phyloP scores from a whole-genome alignment of 2,888 invertebrate species.

The Timema cristinae region DNA sequence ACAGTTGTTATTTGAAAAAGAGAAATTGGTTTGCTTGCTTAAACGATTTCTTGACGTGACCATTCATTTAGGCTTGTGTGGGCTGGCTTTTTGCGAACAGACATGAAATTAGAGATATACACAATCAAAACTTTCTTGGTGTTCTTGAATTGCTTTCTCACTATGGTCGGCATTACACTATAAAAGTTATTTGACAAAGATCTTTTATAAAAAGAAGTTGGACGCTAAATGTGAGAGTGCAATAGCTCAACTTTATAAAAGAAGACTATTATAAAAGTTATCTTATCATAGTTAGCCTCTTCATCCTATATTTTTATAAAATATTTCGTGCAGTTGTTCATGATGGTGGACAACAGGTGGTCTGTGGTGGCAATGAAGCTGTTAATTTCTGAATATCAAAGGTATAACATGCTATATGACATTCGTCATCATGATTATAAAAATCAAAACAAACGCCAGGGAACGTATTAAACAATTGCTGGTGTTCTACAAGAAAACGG shows the following conservation, averaged over 20 bases:
- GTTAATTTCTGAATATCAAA: constrained; percentile 1
- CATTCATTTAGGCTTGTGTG: too few species aligned
- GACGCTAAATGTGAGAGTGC: too few species aligned
- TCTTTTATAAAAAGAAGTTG: too few species aligned
- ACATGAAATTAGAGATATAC: too few species aligned
- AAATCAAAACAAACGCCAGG: neutral
- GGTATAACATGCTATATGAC: neutral
- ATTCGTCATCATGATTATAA: neutral
- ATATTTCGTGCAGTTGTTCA: neutral
- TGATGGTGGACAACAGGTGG: neutral
- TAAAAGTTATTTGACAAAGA: constrained; percentile 1
- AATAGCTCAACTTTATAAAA: too few species aligned
- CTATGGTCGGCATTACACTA: neutral
- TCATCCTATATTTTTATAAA: neutral
- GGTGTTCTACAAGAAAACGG: constrained; percentile 3
- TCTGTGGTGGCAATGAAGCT: neutral
- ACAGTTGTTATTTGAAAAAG: too few species aligned
- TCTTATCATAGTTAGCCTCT: neutral
- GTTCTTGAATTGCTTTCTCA: too few species aligned
- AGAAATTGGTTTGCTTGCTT: too few species aligned
- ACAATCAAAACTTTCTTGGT: too few species aligned
- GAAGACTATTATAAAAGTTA: neutral
- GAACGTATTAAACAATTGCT: neutral
- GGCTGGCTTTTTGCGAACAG: too few species aligned
- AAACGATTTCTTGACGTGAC: too few species aligned